phyloP scores from a whole-genome alignment of 1,140 invertebrate species.

The Argopecten irradians region DNA sequence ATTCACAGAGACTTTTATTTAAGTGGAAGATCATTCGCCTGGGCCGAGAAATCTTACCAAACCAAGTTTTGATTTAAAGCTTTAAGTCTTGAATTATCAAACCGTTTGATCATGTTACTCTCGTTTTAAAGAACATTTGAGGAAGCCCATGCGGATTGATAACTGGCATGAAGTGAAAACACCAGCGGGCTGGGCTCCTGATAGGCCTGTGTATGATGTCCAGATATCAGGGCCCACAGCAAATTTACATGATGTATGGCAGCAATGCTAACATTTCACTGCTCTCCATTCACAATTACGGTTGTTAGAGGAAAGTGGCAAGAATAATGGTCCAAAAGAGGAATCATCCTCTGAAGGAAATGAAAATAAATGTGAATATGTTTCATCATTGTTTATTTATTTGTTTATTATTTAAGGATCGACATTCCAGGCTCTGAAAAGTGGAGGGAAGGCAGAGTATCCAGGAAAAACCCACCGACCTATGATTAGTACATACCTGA shows the following conservation, averaged over 20 bases:
- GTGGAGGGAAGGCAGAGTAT: too few species aligned
- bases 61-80: not conserved
- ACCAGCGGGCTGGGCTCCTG: not conserved
- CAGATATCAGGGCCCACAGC: not conserved
- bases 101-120: constrained; percentile 1
- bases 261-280: not conserved
- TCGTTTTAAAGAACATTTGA: not conserved
- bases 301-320: too few species aligned
- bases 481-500: too few species aligned
- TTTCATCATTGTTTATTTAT: too few species aligned
- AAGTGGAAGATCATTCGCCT: not conserved
- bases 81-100: constrained; percentile 18
- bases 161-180: not conserved
- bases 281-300: not conserved
- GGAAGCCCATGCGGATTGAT: not conserved
- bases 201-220: not conserved
- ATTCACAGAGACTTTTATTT: not conserved
- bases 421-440: too few species aligned
- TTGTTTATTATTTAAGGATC: too few species aligned
- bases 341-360: too few species aligned
- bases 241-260: not conserved
- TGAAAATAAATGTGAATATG: too few species aligned
- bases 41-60: not conserved
- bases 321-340: too few species aligned
- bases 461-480: too few species aligned